A percentile compares a stretch with the other conserved stretches of the same genome.
phyloP scores from a whole-genome alignment of 2,888 invertebrate species.

The Mycalesis mineus region DNA sequence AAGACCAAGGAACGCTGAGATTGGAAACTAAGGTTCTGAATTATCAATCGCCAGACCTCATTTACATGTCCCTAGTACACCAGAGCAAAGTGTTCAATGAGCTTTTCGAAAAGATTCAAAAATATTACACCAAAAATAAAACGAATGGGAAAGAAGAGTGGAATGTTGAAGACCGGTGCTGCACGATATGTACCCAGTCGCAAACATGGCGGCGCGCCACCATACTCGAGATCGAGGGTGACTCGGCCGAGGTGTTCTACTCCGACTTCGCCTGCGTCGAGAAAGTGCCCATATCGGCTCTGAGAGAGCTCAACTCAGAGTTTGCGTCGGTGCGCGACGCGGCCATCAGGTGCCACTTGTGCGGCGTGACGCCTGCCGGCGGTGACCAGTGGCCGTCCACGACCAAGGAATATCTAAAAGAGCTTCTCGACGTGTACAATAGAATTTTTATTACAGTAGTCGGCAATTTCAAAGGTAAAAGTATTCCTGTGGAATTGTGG shows the following conservation, averaged over 20 bases:
- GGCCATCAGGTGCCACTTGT: constrained; percentile 82
- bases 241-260: constrained; percentile 77
- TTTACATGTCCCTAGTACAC: constrained; percentile 77
- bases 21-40: constrained; percentile 70
- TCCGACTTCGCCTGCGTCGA: constrained; percentile 81
- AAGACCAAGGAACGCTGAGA: constrained; percentile 69
- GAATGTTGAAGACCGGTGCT: constrained; percentile 72
- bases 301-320: constrained; percentile 72
- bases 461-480: constrained; percentile 67
- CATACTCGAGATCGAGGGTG: constrained; percentile 53
- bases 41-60: constrained; percentile 75
- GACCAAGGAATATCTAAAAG: constrained; percentile 79
- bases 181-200: constrained; percentile 60
- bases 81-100: constrained; percentile 64
- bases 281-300: constrained; percentile 54
- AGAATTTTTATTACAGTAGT: constrained; percentile 75
- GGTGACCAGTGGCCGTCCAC: constrained; percentile 80
- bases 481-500: constrained; percentile 82
- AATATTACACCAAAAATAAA: constrained; percentile 58
- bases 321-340: constrained; percentile 76
- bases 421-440: constrained; percentile 71
- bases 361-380: constrained; percentile 83
- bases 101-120: constrained; percentile 76
- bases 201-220: constrained; percentile 82
- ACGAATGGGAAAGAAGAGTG: constrained; percentile 52